Percentiles rank a stretch among this genome's conserved stretches.
Conservation (phyloP, 1,140 invertebrate genomes). For the Papilio polyxenes region DNA sequence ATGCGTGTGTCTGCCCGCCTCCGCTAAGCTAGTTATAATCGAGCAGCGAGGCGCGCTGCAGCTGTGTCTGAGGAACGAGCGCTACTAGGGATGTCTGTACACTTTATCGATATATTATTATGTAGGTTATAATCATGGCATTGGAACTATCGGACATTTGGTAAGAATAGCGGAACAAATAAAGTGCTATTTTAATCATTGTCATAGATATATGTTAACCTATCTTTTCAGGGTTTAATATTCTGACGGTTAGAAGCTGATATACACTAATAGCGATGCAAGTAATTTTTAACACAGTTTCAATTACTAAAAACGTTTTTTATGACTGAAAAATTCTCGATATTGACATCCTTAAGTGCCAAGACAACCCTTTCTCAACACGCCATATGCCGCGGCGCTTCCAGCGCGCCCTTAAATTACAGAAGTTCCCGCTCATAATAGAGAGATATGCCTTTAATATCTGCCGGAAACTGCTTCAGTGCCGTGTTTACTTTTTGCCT, state of each 20-base stretch:
- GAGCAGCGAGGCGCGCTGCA: slow-evolving; percentile 60
- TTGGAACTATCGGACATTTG: too few species aligned
- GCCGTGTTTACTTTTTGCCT: slow-evolving; percentile 76
- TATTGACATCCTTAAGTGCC: slow-evolving; percentile 34
- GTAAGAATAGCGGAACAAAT: slow-evolving; percentile 18
- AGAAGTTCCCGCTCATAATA: slow-evolving; percentile 79
- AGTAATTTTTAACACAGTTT: too few species aligned
- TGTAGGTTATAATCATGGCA: too few species aligned
- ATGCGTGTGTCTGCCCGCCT: slow-evolving; percentile 50
- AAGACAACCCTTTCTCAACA: slow-evolving; percentile 61
- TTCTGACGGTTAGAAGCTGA: too few species aligned
- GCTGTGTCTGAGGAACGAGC: slow-evolving; percentile 73
- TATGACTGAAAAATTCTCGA: slow-evolving; percentile 38
- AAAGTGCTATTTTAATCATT: not conserved
- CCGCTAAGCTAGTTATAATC: slow-evolving; percentile 74
- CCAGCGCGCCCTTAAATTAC: slow-evolving; percentile 76
- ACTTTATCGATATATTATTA: slow-evolving; percentile 45
- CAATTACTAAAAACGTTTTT: not conserved
- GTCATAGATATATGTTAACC: too few species aligned
- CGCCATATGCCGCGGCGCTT: slow-evolving; percentile 73
- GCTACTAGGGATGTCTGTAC: slow-evolving; percentile 43
- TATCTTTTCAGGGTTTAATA: too few species aligned
- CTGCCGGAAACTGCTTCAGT: slow-evolving; percentile 70
- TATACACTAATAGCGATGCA: too few species aligned
- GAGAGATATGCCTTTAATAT: slow-evolving; percentile 81